These are phyloP conservation scores for Apamea monoglypha DNA, from an alignment of 2,888 invertebrate genomes.

Conservation along the genomic window DNA sequence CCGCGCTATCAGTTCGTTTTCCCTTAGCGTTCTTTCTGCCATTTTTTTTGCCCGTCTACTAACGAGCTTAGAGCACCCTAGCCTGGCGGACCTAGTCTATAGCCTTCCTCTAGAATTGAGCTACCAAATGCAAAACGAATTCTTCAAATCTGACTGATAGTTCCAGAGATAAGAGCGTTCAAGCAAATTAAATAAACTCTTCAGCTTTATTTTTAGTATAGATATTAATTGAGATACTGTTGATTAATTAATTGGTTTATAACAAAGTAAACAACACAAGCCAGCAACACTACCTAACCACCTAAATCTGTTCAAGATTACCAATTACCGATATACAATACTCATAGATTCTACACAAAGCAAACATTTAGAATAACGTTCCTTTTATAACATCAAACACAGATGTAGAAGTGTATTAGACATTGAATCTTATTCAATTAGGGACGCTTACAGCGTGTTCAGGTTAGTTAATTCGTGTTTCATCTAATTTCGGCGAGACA, in stretches of 20 bases:
- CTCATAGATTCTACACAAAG: conserved; percentile 1
- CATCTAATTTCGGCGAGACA: conserved; percentile 25
- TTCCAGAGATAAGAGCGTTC: too few relatives aligned
- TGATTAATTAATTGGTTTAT: not conserved
- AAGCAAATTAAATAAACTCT: too few relatives aligned
- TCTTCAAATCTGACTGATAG: too few relatives aligned
- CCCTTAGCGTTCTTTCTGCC: too few relatives aligned
- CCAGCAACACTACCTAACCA: not conserved
- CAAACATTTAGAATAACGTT: conserved; percentile 4
- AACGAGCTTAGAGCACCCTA: too few relatives aligned
- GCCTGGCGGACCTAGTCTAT: too few relatives aligned
- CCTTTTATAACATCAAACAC: conserved; percentile 35
- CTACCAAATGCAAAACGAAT: too few relatives aligned
- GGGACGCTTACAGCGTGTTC: conserved; percentile 28
- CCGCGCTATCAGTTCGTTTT: too few relatives aligned
- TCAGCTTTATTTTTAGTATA: too few relatives aligned
- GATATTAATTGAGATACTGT: too few relatives aligned
- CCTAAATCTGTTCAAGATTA: conserved; percentile 14
- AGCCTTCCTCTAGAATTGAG: too few relatives aligned
- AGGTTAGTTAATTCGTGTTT: conserved; percentile 38
- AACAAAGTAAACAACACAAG: not conserved
- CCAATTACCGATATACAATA: conserved; percentile 16
- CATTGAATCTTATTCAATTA: conserved; percentile 39
- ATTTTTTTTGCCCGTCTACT: too few relatives aligned
- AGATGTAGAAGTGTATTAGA: conserved; percentile 26